Conservation (phyloP, 2,888 invertebrate genomes). For the Aproaerema taeniolella region DNA sequence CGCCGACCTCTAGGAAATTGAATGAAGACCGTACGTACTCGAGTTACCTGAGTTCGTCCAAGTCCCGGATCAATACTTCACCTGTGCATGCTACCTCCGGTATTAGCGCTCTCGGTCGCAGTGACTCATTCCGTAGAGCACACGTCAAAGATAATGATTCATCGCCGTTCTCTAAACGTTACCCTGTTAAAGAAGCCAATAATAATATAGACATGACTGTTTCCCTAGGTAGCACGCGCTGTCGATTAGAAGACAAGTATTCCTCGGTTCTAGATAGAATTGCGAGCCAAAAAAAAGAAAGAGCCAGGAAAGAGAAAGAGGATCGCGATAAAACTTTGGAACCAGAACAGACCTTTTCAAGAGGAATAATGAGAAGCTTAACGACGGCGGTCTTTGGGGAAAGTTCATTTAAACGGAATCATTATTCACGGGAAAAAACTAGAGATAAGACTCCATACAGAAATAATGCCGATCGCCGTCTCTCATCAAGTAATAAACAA, state of each 20-base stretch:
- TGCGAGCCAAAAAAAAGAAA: slow-evolving; percentile 77
- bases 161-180: slow-evolving; percentile 61
- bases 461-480: slow-evolving; percentile 62
- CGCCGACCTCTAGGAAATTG: slow-evolving; percentile 45
- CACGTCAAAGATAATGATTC: slow-evolving; percentile 63
- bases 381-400: slow-evolving; percentile 85
- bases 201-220: slow-evolving; percentile 59
- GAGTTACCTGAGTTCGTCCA: slow-evolving; percentile 55
- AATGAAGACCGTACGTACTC: slow-evolving; percentile 60
- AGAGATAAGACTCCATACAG: slow-evolving; percentile 82
- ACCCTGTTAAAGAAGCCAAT: slow-evolving; percentile 67
- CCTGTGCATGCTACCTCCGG: slow-evolving; percentile 56
- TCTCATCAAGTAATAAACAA: slow-evolving; percentile 56
- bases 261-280: slow-evolving; percentile 85
- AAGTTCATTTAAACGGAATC: slow-evolving; percentile 69
- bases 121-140: slow-evolving; percentile 69
- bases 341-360: slow-evolving; percentile 68
- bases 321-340: slow-evolving; percentile 85
- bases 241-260: slow-evolving; percentile 87
- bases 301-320: slow-evolving; percentile 66
- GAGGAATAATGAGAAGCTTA: slow-evolving; percentile 81
- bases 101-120: slow-evolving; percentile 56
- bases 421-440: slow-evolving; percentile 77
- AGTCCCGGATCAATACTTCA: slow-evolving; percentile 57
- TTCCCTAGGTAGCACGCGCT: slow-evolving; percentile 77